Percentiles rank a stretch among this genome's conserved stretches.
phyloP scores from a whole-genome alignment of 2,888 invertebrate species.

The Hemistola chrysoprasaria region DNA sequence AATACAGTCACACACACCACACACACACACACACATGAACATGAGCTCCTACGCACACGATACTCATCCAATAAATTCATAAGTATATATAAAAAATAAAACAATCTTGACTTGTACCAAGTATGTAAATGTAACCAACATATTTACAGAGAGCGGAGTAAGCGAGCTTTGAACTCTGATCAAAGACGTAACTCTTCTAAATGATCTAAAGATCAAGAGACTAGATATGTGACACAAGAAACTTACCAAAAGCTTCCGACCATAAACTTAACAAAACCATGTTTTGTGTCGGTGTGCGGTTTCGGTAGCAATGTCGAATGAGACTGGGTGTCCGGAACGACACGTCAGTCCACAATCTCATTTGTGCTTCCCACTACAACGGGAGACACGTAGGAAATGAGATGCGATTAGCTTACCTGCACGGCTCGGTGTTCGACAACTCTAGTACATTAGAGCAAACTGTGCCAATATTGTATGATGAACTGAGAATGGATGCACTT shows the following conservation, averaged over 20 bases:
- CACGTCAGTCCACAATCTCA: conserved; percentile 66
- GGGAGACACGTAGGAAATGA: conserved; percentile 69
- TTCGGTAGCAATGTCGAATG: conserved; percentile 47
- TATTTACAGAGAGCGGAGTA: no score
- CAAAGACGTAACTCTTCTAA: no score
- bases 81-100: no score
- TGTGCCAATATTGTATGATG: conserved; percentile 9
- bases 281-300: conserved; percentile 36
- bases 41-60: no score
- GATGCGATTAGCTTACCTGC: conserved; percentile 65
- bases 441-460: conserved; percentile 11
- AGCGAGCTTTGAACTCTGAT: no score
- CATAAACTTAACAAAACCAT: conserved; percentile 26
- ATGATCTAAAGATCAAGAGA: no score
- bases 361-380: conserved; percentile 64
- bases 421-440: conserved; percentile 28
- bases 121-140: no score
- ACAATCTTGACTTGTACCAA: no score
- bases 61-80: no score
- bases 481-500: conserved; percentile 6
- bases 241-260: conserved; percentile 1
- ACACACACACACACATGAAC: no score
- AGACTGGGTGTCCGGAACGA: conserved; percentile 56
- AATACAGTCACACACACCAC: no score
- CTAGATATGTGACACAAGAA: no score